Percentiles rank a stretch among this genome's conserved stretches.
Evolutionary conservation across 2,888 invertebrate genomes (phyloP).

Genomic region (Altica lythri): DNA sequence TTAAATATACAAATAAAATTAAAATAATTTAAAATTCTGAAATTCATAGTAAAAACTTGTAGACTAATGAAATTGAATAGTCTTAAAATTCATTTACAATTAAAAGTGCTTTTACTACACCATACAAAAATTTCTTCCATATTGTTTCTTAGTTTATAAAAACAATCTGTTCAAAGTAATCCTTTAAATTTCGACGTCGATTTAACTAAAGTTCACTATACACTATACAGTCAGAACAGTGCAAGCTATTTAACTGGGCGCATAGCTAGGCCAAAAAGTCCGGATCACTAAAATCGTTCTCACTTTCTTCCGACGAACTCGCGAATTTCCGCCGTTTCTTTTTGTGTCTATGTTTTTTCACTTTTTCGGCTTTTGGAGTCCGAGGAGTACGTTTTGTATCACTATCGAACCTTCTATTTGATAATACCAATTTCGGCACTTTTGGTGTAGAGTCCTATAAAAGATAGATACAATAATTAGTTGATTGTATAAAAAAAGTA

Average conservation of each 20-base stretch:
- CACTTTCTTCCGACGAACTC: slow-evolving; percentile 64
- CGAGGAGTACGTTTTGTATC: slow-evolving; percentile 54
- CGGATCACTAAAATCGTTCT: slow-evolving; percentile 69
- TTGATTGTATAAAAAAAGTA: too few species aligned
- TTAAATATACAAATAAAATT: too few species aligned
- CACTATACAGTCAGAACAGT: slow-evolving; percentile 51
- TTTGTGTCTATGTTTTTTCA: slow-evolving; percentile 59
- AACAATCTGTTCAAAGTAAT: slow-evolving; percentile 27
- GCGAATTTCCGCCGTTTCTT: slow-evolving; percentile 63
- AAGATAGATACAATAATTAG: too few species aligned
- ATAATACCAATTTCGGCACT: slow-evolving; percentile 61
- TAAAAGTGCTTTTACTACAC: slow-evolving; percentile 37
- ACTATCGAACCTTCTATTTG: slow-evolving; percentile 55
- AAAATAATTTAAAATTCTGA: too few species aligned
- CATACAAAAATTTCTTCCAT: slow-evolving; percentile 39
- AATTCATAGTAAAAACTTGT: too few species aligned
- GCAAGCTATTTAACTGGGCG: slow-evolving; percentile 32
- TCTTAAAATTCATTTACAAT: slow-evolving; percentile 37
- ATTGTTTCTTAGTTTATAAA: slow-evolving; percentile 34
- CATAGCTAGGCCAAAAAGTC: slow-evolving; percentile 56
- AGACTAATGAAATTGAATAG: too few species aligned
- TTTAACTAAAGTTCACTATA: slow-evolving; percentile 48
- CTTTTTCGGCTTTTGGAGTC: slow-evolving; percentile 56
- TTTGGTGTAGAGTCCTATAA: slow-evolving; percentile 54
- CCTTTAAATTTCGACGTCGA: slow-evolving; percentile 40